These are phyloP conservation scores for Argyrosomus japonicus DNA, from an alignment of 2,113 vertebrate species.

Conservation along the genomic window DNA sequence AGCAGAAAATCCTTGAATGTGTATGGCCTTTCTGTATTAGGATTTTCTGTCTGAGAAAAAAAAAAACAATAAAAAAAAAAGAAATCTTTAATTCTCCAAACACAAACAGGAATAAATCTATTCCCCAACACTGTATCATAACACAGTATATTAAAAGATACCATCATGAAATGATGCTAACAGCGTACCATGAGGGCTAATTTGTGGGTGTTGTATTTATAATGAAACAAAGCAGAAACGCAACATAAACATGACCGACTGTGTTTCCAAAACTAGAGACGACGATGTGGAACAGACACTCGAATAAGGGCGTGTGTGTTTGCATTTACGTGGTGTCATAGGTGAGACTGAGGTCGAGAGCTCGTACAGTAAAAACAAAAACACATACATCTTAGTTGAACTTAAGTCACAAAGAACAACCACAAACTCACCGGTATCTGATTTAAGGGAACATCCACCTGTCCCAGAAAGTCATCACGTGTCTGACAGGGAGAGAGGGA, in stretches of 20 bases:
- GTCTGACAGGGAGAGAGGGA: conserved; percentile 84
- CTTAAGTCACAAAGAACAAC: neutral
- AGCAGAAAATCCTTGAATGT: conserved; percentile 99
- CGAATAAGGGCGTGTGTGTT: conserved; percentile 58
- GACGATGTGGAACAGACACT: conserved; percentile 70
- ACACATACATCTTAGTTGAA: neutral
- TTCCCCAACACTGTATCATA: neutral
- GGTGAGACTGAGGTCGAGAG: conserved; percentile 42
- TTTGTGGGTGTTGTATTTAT: conserved; percentile 66
- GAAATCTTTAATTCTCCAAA: conserved; percentile 26
- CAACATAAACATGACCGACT: conserved; percentile 62
- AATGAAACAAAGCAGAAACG: conserved; percentile 64
- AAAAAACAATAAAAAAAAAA: conserved; percentile 42
- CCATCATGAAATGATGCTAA: conserved; percentile 33
- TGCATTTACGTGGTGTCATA: conserved; percentile 44
- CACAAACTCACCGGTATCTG: conserved; percentile 93
- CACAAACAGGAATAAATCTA: conserved; percentile 16
- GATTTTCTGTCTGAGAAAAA: conserved; percentile 94
- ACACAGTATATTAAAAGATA: conserved; percentile 37
- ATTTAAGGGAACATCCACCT: conserved; percentile 96
- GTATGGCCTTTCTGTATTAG: conserved; percentile 93
- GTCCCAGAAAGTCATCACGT: conserved; percentile 97
- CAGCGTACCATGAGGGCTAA: conserved; percentile 16
- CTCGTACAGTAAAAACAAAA: conserved; percentile 18
- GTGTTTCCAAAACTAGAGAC: conserved; percentile 73